A percentile compares a stretch with the other conserved stretches of the same genome.
These are phyloP conservation scores for Aphis craccivora DNA, from an alignment of 1,140 invertebrate species.

Conservation along the genomic window DNA sequence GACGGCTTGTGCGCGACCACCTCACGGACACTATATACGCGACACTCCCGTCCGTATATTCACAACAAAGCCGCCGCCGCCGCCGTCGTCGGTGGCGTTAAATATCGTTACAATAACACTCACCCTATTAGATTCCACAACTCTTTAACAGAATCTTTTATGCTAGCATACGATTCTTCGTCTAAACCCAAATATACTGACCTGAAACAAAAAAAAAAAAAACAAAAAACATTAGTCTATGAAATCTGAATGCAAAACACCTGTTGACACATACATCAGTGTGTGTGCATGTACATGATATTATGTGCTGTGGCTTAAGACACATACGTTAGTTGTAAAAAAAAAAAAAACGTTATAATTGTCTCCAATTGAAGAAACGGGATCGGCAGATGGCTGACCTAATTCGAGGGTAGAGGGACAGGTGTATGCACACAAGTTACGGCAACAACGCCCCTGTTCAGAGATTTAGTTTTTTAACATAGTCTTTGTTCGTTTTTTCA, in stretches of 20 bases:
- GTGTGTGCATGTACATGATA: neutral
- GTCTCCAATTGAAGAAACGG: conserved; percentile 30
- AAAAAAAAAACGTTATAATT: conserved; percentile 16
- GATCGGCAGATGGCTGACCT: conserved; percentile 38
- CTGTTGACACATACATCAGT: neutral
- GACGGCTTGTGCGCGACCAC: neutral
- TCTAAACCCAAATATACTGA: conserved; percentile 55
- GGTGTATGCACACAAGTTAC: neutral
- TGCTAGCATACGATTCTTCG: conserved; percentile 41
- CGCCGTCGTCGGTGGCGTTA: neutral
- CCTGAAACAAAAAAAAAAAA: conserved; percentile 51
- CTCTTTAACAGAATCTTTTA: conserved; percentile 54
- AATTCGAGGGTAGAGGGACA: conserved; percentile 37
- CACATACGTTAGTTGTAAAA: neutral
- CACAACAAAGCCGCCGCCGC: no score
- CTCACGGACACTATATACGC: neutral
- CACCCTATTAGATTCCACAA: conserved; percentile 55
- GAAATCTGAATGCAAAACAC: neutral
- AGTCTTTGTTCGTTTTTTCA: neutral
- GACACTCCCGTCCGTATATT: neutral
- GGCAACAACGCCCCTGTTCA: neutral
- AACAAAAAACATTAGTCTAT: conserved; percentile 13
- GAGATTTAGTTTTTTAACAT: conserved; percentile 15
- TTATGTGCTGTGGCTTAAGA: neutral
- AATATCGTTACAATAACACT: conserved; percentile 3